phyloP scores from a whole-genome alignment of 2,797 vertebrate genomes.

The Neostethus bicornis region DNA sequence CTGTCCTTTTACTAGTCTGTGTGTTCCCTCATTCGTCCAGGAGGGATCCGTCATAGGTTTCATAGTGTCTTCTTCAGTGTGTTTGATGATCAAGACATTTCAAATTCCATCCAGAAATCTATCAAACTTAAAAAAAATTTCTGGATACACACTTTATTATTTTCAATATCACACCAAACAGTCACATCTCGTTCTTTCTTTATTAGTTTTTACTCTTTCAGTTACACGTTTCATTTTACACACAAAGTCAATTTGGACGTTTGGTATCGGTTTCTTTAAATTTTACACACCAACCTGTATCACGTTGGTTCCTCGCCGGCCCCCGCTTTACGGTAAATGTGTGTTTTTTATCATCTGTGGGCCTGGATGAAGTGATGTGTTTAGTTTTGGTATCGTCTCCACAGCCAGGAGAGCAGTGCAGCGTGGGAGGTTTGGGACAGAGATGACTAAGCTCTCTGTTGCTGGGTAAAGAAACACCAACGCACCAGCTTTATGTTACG shows the following conservation, averaged over 20 bases:
- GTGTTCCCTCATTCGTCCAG: too few relatives aligned
- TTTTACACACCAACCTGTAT: constrained; percentile 45
- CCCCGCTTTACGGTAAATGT: constrained; percentile 83
- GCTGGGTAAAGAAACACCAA: constrained; percentile 60
- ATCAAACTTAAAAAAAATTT: too few relatives aligned
- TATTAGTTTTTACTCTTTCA: constrained; percentile 11
- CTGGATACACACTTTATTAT: not conserved
- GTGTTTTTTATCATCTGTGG: constrained; percentile 67
- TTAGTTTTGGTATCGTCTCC: constrained; percentile 72
- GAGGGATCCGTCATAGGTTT: too few relatives aligned
- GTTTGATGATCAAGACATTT: too few relatives aligned
- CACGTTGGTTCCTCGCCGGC: constrained; percentile 49
- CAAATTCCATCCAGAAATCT: too few relatives aligned
- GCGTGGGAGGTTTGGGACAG: constrained; percentile 76
- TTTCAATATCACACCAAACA: constrained; percentile 1
- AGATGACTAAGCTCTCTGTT: constrained; percentile 87
- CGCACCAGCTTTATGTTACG: constrained; percentile 28
- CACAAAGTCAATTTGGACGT: constrained; percentile 7
- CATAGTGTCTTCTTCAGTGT: too few relatives aligned
- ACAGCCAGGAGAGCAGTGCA: constrained; percentile 69
- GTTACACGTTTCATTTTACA: constrained; percentile 1
- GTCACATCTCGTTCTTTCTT: constrained; percentile 9
- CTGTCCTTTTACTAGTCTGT: too few relatives aligned
- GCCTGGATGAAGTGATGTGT: constrained; percentile 72
- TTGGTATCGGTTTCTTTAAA: constrained; percentile 43